Conservation (phyloP, 2,888 invertebrate genomes). For the Acrobasis consociella region DNA sequence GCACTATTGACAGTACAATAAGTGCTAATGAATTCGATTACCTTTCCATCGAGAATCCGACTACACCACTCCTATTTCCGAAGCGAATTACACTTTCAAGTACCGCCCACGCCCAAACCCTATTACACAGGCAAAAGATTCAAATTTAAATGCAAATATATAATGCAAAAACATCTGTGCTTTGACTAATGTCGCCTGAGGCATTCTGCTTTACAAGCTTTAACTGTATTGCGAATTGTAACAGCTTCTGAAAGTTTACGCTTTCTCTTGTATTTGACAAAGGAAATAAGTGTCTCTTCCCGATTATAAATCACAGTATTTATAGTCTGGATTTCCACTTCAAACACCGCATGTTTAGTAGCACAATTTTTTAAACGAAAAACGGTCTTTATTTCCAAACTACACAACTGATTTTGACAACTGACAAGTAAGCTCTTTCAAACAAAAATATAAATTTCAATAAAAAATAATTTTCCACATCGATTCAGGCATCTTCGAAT, state of each 20-base stretch:
- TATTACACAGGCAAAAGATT: conserved; percentile 32
- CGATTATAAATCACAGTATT: no score
- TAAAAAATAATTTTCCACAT: no score
- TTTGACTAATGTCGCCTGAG: conserved; percentile 35
- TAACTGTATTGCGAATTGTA: conserved; percentile 24
- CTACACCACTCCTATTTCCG: conserved; percentile 51
- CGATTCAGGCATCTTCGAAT: no score
- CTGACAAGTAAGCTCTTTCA: no score
- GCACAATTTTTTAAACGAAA: no score
- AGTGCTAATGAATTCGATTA: conserved; percentile 74
- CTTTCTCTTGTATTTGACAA: neutral
- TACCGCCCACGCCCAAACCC: conserved; percentile 24
- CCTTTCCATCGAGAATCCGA: conserved; percentile 54
- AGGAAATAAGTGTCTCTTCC: no score
- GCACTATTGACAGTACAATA: conserved; percentile 61
- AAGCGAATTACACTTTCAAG: conserved; percentile 33
- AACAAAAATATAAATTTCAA: no score
- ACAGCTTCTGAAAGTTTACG: conserved; percentile 18
- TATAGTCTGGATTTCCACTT: no score
- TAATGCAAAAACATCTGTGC: conserved; percentile 28
- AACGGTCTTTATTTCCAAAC: no score
- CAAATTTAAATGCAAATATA: conserved; percentile 31
- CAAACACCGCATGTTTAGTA: no score
- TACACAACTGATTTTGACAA: no score
- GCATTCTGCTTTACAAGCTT: conserved; percentile 34